Conservation (phyloP, 2,888 invertebrate species). For the Epinotia ramella region DNA sequence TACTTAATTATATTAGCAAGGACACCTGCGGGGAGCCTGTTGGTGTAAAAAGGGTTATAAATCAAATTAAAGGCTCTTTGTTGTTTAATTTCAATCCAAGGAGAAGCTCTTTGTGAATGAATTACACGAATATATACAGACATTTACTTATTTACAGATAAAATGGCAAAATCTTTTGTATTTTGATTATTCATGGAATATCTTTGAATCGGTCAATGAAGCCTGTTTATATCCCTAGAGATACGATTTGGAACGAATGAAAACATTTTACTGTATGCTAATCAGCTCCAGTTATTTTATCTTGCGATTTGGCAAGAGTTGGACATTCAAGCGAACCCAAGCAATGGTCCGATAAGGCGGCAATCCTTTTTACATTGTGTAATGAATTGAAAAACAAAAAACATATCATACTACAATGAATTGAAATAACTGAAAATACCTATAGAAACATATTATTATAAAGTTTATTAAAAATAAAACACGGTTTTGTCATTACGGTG, state of each 20-base stretch:
- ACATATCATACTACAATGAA: neutral
- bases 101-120: neutral
- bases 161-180: neutral
- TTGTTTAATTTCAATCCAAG: too few relatives aligned
- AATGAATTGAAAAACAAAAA: neutral
- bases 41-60: neutral
- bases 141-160: neutral
- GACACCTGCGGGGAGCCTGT: neutral
- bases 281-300: slow-evolving; percentile 25
- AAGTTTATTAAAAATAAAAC: too few relatives aligned
- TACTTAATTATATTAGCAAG: neutral
- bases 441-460: neutral
- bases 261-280: slow-evolving; percentile 13
- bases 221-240: neutral
- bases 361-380: slow-evolving; percentile 7
- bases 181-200: neutral
- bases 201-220: neutral
- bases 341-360: slow-evolving; percentile 7
- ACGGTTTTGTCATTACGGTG: too few relatives aligned
- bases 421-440: neutral
- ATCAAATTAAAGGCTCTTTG: too few relatives aligned
- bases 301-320: slow-evolving; percentile 28
- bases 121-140: neutral
- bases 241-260: slow-evolving; percentile 7
- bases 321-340: slow-evolving; percentile 15